Evolutionary conservation across 1,140 invertebrate genomes (phyloP).

Genomic region (Formica selysi): DNA sequence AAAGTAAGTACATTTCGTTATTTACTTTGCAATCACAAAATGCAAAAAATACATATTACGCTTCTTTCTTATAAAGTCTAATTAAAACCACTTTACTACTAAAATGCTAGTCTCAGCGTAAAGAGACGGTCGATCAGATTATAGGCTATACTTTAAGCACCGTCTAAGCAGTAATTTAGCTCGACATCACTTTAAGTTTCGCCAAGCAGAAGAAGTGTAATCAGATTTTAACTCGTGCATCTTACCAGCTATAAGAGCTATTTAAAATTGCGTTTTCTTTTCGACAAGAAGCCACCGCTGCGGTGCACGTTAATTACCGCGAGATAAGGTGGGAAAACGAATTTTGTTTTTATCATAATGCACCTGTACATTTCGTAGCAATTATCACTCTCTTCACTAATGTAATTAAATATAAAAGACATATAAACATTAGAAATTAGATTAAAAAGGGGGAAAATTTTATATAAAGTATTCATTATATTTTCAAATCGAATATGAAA

Average conservation of each 20-base stretch:
- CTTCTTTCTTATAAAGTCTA: slow-evolving; percentile 42
- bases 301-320: slow-evolving; percentile 22
- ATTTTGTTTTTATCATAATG: slow-evolving; percentile 26
- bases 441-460: slow-evolving; percentile 10
- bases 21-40: slow-evolving; percentile 25
- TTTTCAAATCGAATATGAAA: slow-evolving; percentile 7
- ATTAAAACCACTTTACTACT: slow-evolving; percentile 48
- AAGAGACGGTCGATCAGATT: slow-evolving; percentile 61
- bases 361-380: not conserved
- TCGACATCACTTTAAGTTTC: slow-evolving; percentile 53
- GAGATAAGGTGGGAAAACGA: slow-evolving; percentile 6
- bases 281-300: slow-evolving; percentile 18
- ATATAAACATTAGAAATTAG: not conserved
- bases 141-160: slow-evolving; percentile 54
- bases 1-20: not conserved
- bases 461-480: not conserved
- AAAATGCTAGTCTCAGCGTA: slow-evolving; percentile 46
- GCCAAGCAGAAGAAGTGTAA: slow-evolving; percentile 53
- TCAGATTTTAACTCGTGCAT: slow-evolving; percentile 60
- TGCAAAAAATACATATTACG: slow-evolving; percentile 24
- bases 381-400: not conserved
- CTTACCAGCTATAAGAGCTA: slow-evolving; percentile 47
- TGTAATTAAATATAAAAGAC: slow-evolving; percentile 3
- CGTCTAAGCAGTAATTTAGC: slow-evolving; percentile 61
- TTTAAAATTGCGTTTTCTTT: slow-evolving; percentile 58